phyloP scores from a whole-genome alignment of 2,113 vertebrate species.

The Leptobrachium ailaonicum region DNA sequence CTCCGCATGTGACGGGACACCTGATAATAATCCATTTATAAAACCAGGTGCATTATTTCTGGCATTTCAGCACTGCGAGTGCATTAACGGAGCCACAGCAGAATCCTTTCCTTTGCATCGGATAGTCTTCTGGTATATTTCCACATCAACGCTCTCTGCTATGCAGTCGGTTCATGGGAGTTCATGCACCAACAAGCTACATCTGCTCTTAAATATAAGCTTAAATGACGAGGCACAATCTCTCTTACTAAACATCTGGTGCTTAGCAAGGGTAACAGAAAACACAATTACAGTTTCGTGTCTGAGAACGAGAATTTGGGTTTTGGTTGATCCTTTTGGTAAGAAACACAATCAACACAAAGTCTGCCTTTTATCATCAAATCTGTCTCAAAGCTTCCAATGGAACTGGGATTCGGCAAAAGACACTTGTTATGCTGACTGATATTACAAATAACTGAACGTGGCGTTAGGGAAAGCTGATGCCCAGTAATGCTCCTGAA shows the following conservation, averaged over 20 bases:
- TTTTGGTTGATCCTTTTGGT: background rate
- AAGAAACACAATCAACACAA: background rate
- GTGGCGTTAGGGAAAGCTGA: background rate
- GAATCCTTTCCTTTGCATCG: background rate
- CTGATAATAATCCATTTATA: conserved; percentile 12
- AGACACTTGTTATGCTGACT: background rate
- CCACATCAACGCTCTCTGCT: conserved; percentile 8
- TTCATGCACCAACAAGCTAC: background rate
- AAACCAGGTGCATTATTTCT: conserved; percentile 13
- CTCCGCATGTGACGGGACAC: background rate
- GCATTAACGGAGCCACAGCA: background rate
- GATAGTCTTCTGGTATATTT: background rate
- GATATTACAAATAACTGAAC: background rate
- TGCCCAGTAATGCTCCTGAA: no score
- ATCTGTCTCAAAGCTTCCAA: background rate
- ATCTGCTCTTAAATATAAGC: conserved; percentile 21
- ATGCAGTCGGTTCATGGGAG: background rate
- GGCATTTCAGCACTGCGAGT: background rate
- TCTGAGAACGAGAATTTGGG: background rate
- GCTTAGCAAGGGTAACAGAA: background rate
- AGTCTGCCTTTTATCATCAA: background rate
- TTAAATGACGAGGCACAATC: conserved; percentile 13
- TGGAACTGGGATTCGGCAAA: conserved; percentile 3
- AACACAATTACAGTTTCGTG: background rate
- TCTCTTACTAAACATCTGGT: conserved; percentile 25